phyloP scores from a whole-genome alignment of 1,140 invertebrate genomes.

The Colletes latitarsis region DNA sequence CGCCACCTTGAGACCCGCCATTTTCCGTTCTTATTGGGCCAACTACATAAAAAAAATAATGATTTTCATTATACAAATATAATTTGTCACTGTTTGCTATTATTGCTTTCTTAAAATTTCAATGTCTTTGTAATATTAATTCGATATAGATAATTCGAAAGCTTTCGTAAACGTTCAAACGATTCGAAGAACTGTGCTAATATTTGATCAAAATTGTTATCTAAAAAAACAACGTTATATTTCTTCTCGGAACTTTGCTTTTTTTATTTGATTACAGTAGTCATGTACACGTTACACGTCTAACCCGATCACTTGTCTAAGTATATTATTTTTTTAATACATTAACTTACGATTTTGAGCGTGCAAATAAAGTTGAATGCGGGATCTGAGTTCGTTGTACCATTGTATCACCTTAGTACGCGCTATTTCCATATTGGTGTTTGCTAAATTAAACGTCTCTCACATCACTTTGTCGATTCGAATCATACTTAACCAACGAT shows the following conservation, averaged over 20 bases:
- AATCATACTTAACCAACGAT: constrained; percentile 29
- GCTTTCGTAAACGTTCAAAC: too few species aligned
- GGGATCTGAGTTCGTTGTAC: constrained; percentile 74
- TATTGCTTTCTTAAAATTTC: neutral
- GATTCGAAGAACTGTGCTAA: too few species aligned
- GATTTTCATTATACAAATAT: neutral
- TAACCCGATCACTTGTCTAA: neutral
- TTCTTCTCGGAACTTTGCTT: too few species aligned
- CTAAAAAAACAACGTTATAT: too few species aligned
- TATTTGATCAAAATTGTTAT: too few species aligned
- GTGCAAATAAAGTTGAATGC: constrained; percentile 69
- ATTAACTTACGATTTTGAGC: constrained; percentile 70
- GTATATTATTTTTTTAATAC: neutral
- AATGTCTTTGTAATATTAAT: neutral
- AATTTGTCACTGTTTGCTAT: neutral
- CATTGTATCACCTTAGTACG: constrained; percentile 69
- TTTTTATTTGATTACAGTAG: neutral
- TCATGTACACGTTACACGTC: neutral
- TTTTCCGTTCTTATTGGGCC: constrained; percentile 82
- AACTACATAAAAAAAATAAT: constrained; percentile 67
- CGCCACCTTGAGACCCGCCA: constrained; percentile 70
- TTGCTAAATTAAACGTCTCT: constrained; percentile 24
- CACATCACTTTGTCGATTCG: constrained; percentile 26
- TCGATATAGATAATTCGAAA: neutral
- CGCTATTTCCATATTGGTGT: constrained; percentile 69